phyloP scores from a whole-genome alignment of 2,113 vertebrate genomes.

The Datnioides undecimradiatus region DNA sequence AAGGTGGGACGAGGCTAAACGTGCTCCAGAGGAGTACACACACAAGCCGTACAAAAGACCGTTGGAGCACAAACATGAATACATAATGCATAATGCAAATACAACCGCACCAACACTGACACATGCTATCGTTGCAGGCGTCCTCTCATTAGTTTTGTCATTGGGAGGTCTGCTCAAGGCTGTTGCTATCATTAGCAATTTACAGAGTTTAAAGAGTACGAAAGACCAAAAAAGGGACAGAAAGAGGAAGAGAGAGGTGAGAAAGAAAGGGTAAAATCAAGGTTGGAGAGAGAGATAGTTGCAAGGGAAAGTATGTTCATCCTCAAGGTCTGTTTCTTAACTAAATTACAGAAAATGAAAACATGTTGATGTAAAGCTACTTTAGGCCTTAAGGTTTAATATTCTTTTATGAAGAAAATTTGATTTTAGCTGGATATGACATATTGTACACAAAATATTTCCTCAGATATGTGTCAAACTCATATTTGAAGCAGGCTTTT shows the following conservation, averaged over 20 bases:
- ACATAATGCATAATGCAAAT: constrained; percentile 50
- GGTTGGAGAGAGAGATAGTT: background rate
- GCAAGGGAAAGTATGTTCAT: background rate
- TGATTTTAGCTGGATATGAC: background rate
- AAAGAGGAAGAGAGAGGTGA: constrained; percentile 1
- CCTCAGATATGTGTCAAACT: too few species aligned
- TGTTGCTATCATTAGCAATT: constrained; percentile 67
- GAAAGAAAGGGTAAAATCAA: background rate
- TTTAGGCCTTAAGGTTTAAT: background rate
- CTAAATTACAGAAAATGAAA: background rate
- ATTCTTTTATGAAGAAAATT: background rate
- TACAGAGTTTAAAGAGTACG: constrained; percentile 45
- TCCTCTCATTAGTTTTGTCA: constrained; percentile 68
- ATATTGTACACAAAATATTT: too few species aligned
- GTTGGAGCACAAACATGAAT: constrained; percentile 41
- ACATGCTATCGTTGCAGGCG: constrained; percentile 36
- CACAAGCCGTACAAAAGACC: constrained; percentile 19
- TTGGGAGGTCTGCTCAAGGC: constrained; percentile 62
- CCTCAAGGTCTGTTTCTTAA: background rate
- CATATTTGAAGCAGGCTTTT: too few species aligned
- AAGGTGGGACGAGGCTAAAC: constrained; percentile 2
- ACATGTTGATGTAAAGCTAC: background rate
- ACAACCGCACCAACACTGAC: constrained; percentile 29
- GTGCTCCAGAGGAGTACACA: background rate
- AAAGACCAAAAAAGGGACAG: background rate